Conservation (phyloP, 2,797 vertebrate species). For the Balearica regulorum region DNA sequence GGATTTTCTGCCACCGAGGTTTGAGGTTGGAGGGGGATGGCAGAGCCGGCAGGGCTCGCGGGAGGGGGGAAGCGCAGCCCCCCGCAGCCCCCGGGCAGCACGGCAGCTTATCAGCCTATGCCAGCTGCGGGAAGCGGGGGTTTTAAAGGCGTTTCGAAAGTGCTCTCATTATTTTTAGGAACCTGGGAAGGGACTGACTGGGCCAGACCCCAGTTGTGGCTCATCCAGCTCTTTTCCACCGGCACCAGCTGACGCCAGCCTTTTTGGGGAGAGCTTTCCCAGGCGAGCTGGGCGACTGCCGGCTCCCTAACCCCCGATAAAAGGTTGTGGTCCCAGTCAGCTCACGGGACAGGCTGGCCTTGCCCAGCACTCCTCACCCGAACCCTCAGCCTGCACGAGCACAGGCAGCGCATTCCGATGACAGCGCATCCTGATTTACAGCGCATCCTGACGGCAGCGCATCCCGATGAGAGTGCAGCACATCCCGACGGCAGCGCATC, state of each 20-base stretch:
- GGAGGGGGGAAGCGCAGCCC: background rate
- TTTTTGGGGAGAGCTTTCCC: background rate
- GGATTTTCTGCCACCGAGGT: background rate
- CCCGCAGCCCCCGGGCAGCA: fast-evolving
- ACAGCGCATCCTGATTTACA: background rate
- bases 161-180: background rate
- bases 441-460: fast-evolving
- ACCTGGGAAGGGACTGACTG: background rate
- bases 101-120: background rate
- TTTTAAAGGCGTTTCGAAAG: background rate
- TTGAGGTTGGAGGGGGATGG: background rate
- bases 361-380: background rate
- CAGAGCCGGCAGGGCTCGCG: background rate
- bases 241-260: fast-evolving
- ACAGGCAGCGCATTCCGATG: fast-evolving
- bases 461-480: background rate
- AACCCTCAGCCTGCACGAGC: background rate
- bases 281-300: background rate
- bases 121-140: background rate
- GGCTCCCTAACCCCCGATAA: fast-evolving
- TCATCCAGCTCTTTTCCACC: background rate
- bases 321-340: background rate
- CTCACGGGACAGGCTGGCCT: background rate
- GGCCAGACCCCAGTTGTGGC: background rate
- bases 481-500: background rate